These are phyloP conservation scores for Lepilemur septentrionalis DNA, from an alignment of 2,797 vertebrate genomes.

Conservation along the genomic window DNA sequence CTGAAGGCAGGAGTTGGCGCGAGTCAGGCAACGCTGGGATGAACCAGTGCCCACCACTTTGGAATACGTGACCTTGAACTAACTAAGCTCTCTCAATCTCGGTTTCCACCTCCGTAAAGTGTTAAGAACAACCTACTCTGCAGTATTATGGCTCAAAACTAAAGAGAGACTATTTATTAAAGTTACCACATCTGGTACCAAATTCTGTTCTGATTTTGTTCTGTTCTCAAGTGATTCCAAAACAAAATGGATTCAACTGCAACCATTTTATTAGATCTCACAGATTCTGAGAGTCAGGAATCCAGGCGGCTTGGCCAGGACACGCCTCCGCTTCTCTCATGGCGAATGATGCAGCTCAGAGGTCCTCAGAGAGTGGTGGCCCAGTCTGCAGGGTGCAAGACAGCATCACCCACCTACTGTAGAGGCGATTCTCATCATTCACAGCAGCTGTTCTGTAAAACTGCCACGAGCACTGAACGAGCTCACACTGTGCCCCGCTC, in stretches of 20 bases:
- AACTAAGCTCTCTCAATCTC: background rate
- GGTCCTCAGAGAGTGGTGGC: background rate
- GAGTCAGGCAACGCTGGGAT: fast-evolving
- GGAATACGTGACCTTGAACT: background rate
- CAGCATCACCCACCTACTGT: background rate
- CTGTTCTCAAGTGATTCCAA: too few relatives aligned
- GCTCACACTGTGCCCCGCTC: fast-evolving
- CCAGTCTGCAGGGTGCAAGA: background rate
- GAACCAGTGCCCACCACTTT: fast-evolving
- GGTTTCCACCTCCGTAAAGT: background rate
- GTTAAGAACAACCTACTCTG: background rate
- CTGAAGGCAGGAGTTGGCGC: fast-evolving
- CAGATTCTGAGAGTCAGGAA: background rate
- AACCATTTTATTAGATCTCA: background rate
- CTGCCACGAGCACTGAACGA: fast-evolving
- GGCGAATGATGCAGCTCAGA: too few relatives aligned
- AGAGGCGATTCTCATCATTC: fast-evolving
- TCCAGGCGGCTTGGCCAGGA: fast-evolving
- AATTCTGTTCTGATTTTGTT: background rate
- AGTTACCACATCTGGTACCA: background rate
- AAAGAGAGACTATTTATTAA: background rate
- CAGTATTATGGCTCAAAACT: background rate
- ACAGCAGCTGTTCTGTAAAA: fast-evolving
- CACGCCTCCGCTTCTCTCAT: fast-evolving
- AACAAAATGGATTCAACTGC: background rate